A percentile compares a stretch with the other conserved stretches of the same genome.
phyloP scores from a whole-genome alignment of 2,113 vertebrate species.

The Gavia stellata region DNA sequence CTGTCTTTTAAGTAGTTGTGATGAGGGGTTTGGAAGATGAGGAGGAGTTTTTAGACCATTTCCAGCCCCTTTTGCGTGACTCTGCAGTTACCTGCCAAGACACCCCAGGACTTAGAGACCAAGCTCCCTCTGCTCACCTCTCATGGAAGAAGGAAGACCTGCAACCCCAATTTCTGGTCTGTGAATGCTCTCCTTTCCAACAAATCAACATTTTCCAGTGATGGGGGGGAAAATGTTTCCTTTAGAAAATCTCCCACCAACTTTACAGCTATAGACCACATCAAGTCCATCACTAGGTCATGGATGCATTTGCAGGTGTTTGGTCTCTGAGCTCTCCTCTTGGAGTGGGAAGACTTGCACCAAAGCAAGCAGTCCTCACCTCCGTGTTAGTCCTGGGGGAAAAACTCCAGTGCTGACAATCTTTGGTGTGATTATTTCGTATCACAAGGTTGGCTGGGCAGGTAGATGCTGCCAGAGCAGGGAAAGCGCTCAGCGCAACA shows the following conservation, averaged over 20 bases:
- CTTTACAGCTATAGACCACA: not conserved
- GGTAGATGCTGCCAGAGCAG: not conserved
- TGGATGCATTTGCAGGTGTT: not conserved
- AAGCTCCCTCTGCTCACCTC: not conserved
- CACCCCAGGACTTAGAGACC: not conserved
- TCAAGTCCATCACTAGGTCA: not conserved
- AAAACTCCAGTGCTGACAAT: not conserved
- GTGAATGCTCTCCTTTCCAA: not conserved
- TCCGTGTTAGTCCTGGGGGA: not conserved
- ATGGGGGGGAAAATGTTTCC: not conserved
- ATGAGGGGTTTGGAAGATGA: not conserved
- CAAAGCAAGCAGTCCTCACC: not conserved
- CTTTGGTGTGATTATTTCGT: not conserved
- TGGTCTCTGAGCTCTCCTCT: not conserved
- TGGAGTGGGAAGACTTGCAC: not conserved
- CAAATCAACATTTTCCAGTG: not conserved
- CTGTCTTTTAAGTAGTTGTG: not conserved
- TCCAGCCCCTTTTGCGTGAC: not conserved
- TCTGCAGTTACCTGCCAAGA: not conserved
- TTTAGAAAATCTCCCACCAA: not conserved
- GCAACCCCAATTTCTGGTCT: not conserved
- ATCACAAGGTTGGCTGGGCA: not conserved
- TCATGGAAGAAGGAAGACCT: not conserved
- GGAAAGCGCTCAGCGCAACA: not conserved
- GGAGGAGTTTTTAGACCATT: not conserved